Percentiles rank a stretch among this genome's conserved stretches.
These are phyloP conservation scores for Acrossocheilus wenchowensis DNA, from an alignment of 2,797 vertebrate species.

Conservation along the genomic window DNA sequence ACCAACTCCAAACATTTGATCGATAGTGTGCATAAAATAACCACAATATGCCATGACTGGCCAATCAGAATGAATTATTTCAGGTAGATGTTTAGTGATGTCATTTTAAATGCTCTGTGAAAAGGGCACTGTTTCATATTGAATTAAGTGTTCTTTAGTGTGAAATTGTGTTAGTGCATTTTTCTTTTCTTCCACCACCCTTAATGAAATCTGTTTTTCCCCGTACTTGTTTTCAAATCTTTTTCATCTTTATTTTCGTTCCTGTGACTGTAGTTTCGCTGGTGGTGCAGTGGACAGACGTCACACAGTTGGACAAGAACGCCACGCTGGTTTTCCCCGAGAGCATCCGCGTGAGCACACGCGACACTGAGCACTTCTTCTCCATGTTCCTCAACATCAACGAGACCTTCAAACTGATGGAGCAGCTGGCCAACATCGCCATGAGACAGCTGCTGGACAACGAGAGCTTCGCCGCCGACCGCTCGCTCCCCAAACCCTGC, in stretches of 20 bases:
- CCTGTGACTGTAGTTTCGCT: conserved; percentile 82
- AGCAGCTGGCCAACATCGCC: conserved; percentile 94
- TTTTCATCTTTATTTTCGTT: not conserved
- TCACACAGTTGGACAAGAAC: conserved; percentile 94
- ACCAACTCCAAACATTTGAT: too few species aligned
- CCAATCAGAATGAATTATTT: not conserved
- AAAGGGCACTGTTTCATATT: not conserved
- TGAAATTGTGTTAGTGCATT: not conserved
- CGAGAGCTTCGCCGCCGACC: conserved; percentile 89
- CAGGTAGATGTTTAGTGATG: not conserved
- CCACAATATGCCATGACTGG: too few species aligned
- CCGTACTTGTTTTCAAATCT: not conserved
- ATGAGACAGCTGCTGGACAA: conserved; percentile 94
- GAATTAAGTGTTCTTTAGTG: not conserved
- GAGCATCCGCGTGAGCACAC: conserved; percentile 90
- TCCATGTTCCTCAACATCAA: conserved; percentile 97
- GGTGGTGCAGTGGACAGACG: conserved; percentile 93
- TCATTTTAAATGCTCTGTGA: not conserved
- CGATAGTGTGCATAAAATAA: too few species aligned
- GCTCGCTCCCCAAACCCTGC: conserved; percentile 83
- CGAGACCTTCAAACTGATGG: conserved; percentile 97
- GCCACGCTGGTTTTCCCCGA: conserved; percentile 93
- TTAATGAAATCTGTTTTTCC: not conserved
- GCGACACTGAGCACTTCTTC: conserved; percentile 90
- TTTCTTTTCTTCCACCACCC: not conserved